Evolutionary conservation across 2,797 vertebrate species (phyloP), one percentile per base, ranked within the genome.

Genomic region (Naso thynnoides): DNA sequence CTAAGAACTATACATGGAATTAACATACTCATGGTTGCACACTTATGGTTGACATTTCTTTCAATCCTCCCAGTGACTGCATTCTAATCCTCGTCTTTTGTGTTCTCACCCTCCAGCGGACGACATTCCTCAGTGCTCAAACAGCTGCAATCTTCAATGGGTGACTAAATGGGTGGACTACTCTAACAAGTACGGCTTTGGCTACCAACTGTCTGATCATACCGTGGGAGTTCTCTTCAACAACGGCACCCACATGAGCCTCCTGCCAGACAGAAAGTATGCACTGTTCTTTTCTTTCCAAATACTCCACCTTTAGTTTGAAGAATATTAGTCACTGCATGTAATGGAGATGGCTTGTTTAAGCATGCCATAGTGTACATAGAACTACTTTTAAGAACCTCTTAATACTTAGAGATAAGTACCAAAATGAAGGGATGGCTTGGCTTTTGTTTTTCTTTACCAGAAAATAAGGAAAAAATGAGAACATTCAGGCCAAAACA

Each of bases 121-220:
- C 27, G 90, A 91, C 82, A 95, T 97, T 81, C 97, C 98, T 67
- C 96, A 95, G 79, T 93, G 95, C 71, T 95, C 95, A 67, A 88
- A 95, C 69, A 93, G 93, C 85, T 86, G 94, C 31, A 96, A 90
- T 59, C 96, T 99, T 88, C 98, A 98, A 61, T 99, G 98, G 98
- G 97, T 99, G 88, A 99, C 97, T 66, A 99, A 99, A 88, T 99
- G 98, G 98, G 98, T 99, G 70, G 98, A 99, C 92, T 99, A 99
- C 82, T 99, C 98, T 57, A 99, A 99, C 91, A 99, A 99, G 89
- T 99, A 99, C 0, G 98, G 98, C 89, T 99, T 99, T 78, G 98
- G 98, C 7, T 99, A 99, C 93, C 98, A 99, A 93, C 94, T 99
- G 84, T 99, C 98, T 2, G 97, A 99, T 93, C 96, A 98, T 90